These are phyloP conservation scores for Rhinopomastus cyanomelas DNA, from an alignment of 2,113 vertebrate genomes.

Conservation along the genomic window DNA sequence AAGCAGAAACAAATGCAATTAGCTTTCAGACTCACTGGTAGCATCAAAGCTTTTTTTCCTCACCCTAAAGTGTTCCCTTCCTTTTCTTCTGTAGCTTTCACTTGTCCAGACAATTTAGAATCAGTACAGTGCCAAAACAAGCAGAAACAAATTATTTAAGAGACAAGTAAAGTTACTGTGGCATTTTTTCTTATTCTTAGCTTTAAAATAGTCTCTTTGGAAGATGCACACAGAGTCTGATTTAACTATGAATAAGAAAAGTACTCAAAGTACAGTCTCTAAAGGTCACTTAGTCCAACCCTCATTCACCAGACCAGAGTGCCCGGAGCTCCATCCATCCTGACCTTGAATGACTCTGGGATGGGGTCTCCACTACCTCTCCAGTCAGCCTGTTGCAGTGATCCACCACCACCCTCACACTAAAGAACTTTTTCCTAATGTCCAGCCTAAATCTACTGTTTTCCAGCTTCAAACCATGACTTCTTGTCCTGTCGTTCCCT, in stretches of 20 bases:
- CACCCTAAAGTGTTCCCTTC: fast-evolving
- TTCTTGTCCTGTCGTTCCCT: too few species aligned
- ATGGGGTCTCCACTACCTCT: too few species aligned
- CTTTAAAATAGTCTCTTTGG: neutral
- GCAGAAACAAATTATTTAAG: neutral
- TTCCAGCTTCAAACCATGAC: too few species aligned
- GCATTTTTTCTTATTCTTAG: neutral
- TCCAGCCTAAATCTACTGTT: too few species aligned
- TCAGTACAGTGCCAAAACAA: neutral
- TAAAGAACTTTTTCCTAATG: too few species aligned
- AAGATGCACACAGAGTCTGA: neutral
- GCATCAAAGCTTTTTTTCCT: neutral
- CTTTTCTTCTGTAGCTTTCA: neutral
- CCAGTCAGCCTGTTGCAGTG: too few species aligned
- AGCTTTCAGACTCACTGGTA: neutral
- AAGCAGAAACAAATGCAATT: neutral
- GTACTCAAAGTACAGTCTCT: neutral
- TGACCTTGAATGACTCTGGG: too few species aligned
- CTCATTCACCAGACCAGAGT: too few species aligned
- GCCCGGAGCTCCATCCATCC: too few species aligned
- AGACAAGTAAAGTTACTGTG: neutral
- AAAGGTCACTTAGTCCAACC: too few species aligned
- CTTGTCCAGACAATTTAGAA: neutral
- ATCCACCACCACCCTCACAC: too few species aligned
- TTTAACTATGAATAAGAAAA: neutral